These are phyloP conservation scores for Macrosiphum euphorbiae DNA, from an alignment of 2,888 invertebrate genomes.

Conservation along the genomic window DNA sequence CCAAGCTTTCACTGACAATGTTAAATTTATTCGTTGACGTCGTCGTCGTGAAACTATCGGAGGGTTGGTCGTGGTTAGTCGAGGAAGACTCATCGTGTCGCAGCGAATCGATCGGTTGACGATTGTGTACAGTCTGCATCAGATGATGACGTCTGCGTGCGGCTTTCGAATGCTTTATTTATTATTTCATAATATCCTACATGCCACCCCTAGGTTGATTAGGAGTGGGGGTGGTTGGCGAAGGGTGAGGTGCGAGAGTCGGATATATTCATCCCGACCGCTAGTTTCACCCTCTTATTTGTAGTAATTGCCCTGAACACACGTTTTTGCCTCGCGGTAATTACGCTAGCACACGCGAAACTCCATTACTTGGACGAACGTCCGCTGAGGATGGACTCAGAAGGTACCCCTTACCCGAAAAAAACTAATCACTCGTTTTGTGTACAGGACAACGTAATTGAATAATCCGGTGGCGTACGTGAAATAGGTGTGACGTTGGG, in stretches of 20 bases:
- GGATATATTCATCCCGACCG: neutral
- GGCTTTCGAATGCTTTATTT: neutral
- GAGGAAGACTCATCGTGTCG: neutral
- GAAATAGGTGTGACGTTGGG: conserved; percentile 16
- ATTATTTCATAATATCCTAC: neutral
- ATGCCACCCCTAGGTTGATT: neutral
- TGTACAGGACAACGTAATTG: conserved; percentile 20
- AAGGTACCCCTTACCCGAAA: neutral
- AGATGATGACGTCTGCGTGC: neutral
- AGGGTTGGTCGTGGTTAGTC: neutral
- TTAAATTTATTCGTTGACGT: neutral
- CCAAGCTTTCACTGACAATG: neutral
- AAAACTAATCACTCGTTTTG: conserved; percentile 57
- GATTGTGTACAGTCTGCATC: neutral
- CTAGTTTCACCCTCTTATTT: conserved; percentile 11
- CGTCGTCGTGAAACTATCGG: neutral
- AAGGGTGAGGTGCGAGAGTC: neutral
- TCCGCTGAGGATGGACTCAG: neutral
- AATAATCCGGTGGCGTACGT: conserved; percentile 34
- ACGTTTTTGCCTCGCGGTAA: conserved; percentile 22
- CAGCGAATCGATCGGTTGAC: neutral
- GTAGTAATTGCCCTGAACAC: neutral
- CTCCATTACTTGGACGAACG: neutral
- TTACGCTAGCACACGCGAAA: conserved; percentile 42
- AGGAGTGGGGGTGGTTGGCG: neutral